These are phyloP conservation scores for Grantiella picta DNA, from an alignment of 2,113 vertebrate genomes.

Conservation along the genomic window DNA sequence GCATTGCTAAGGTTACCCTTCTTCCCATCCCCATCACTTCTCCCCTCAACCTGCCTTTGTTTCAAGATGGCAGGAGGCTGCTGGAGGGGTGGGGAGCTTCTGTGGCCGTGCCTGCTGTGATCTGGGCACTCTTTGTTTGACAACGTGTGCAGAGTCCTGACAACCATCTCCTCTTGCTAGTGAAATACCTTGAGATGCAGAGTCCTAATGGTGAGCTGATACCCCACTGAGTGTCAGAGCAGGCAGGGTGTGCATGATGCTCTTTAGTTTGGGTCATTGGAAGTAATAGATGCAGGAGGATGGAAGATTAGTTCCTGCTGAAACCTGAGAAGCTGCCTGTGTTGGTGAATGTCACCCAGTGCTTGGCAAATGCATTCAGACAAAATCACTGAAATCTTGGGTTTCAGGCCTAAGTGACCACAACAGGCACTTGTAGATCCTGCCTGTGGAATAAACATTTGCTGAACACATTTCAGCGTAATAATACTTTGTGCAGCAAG, in stretches of 20 bases:
- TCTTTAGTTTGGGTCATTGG: slow-evolving; percentile 75
- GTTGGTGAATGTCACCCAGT: slow-evolving; percentile 67
- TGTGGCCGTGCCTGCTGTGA: slow-evolving; percentile 3
- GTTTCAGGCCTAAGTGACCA: slow-evolving; percentile 66
- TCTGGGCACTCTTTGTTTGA: slow-evolving; percentile 53
- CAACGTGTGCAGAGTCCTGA: slow-evolving; percentile 4
- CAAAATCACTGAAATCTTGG: slow-evolving; percentile 60
- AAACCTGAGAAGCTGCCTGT: slow-evolving; percentile 71
- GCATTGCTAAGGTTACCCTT: slow-evolving; percentile 18
- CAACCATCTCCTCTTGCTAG: slow-evolving; percentile 31
- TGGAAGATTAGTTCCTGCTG: slow-evolving; percentile 68
- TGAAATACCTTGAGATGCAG: slow-evolving; percentile 30
- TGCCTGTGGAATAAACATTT: slow-evolving; percentile 46
- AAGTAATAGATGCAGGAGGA: slow-evolving; percentile 72
- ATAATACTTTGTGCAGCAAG: slow-evolving; percentile 1
- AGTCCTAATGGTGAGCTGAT: slow-evolving; percentile 60
- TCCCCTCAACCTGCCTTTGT: slow-evolving; percentile 21
- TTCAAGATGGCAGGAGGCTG: slow-evolving; percentile 44
- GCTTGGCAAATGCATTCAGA: slow-evolving; percentile 63
- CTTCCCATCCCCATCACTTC: slow-evolving; percentile 26
- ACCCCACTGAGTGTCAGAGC: slow-evolving; percentile 45
- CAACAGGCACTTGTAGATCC: slow-evolving; percentile 14
- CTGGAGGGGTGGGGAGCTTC: neutral
- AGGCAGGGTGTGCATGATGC: neutral
- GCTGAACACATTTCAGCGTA: neutral